Percentiles rank a stretch among this genome's conserved stretches.
These are phyloP conservation scores for Falco punctatus DNA, from an alignment of 2,113 vertebrate species.

Conservation along the genomic window DNA sequence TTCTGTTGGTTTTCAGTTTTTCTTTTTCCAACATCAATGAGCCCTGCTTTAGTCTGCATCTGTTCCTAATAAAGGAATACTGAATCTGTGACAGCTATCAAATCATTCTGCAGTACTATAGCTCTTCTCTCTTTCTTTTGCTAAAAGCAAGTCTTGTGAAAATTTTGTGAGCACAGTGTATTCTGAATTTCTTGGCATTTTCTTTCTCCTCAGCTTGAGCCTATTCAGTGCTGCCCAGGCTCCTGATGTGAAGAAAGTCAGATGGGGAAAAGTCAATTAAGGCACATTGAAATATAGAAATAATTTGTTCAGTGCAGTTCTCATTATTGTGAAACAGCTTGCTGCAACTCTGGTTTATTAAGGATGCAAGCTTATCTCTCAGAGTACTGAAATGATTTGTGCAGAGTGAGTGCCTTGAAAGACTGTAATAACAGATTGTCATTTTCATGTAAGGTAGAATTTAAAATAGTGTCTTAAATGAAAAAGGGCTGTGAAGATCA, in stretches of 20 bases:
- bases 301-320: background rate
- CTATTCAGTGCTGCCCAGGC: background rate
- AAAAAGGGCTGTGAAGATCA: background rate
- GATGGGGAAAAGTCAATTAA: background rate
- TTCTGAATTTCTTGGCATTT: background rate
- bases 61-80: background rate
- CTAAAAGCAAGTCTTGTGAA: background rate
- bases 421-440: background rate
- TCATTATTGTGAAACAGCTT: background rate
- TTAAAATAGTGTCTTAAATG: constrained; percentile 9
- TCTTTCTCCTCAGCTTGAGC: background rate
- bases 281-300: background rate
- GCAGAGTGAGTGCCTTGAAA: background rate
- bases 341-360: background rate
- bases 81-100: background rate
- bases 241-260: background rate
- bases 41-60: background rate
- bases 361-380: background rate
- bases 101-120: accelerated
- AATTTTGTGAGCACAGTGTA: background rate
- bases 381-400: background rate
- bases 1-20: background rate
- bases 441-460: background rate
- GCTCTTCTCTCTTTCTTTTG: background rate
- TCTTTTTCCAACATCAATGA: background rate